Base-by-base conservation (phyloP, 2,113 vertebrate species). In the Pangasianodon gigas region DNA sequence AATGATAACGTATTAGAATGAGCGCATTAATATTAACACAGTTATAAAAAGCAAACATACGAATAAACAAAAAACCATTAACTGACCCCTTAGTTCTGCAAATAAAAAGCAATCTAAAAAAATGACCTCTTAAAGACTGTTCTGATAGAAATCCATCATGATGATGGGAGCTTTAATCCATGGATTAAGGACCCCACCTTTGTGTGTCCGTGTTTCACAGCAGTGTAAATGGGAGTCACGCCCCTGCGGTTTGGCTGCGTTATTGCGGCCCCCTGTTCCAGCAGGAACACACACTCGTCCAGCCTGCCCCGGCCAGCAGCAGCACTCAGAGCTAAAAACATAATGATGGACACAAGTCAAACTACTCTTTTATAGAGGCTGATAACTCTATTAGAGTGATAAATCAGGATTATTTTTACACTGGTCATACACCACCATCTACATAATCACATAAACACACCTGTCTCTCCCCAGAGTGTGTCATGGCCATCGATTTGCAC, bases 381-480 rank as follows among this genome's bases (percentile, higher is more conserved):
- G 24, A 65, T 41, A 0, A 3, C 1, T 56, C 51, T 51, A 37
- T 69, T 26, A 6, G 21, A 32, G 48, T 71, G 32, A 84, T 24
- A 1, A 54, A 37, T 52, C 6, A 16, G 77, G 21, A n/a, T 6
- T 44, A 13, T 21, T 5, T 85, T 67, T 16, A 51, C 84, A 51
- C 37, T 0, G 65, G 4, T 44, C 46, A 74, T 21, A 75, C 8
- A 52, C 29, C 44, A 18, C 18, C 51, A 21, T n/a, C 14, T 10
- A 54, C 81, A n/a, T 84, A 87, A 51, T 87, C 88, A 90, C 90
- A 91, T 90, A 91, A 88, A 89, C 91, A 92, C 96, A 99, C 98
- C 98, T 94, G 98, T 99, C 97, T 99, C 98, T 96, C 98, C 98
- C 98, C 98, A 99, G 92, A 99, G 94, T 9, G 96, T 96, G 94